Percentiles rank a stretch among this genome's conserved stretches.
phyloP scores from a whole-genome alignment of 2,888 invertebrate species.

The Pollenia amentaria region DNA sequence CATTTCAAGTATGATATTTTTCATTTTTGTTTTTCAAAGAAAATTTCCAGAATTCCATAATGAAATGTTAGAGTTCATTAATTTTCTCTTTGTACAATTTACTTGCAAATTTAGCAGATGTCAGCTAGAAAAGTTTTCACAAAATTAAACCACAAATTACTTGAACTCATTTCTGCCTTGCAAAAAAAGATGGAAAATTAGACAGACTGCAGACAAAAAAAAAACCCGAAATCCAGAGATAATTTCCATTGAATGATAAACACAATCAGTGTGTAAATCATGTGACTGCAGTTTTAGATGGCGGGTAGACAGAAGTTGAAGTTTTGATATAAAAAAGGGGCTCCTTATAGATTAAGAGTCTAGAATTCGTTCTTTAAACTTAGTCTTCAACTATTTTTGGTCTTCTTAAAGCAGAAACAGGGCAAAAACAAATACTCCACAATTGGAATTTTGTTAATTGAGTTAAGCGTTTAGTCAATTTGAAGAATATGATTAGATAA shows the following conservation, averaged over 20 bases:
- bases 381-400: too few relatives aligned
- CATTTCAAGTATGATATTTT: slow-evolving; percentile 86
- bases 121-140: slow-evolving; percentile 32
- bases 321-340: background rate
- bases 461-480: too few relatives aligned
- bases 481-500: too few relatives aligned
- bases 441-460: too few relatives aligned
- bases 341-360: background rate
- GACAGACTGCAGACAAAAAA: slow-evolving; percentile 19
- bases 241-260: slow-evolving; percentile 8
- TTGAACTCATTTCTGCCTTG: slow-evolving; percentile 26
- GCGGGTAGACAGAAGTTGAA: background rate
- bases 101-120: slow-evolving; percentile 25
- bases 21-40: background rate
- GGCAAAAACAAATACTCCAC: too few relatives aligned
- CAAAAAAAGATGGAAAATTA: background rate
- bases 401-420: too few relatives aligned
- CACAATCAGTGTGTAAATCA: slow-evolving; percentile 34
- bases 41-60: background rate
- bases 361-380: background rate
- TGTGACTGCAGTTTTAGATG: background rate
- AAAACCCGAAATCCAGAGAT: slow-evolving; percentile 10
- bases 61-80: background rate
- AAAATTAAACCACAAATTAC: slow-evolving; percentile 38
- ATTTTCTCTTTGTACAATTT: slow-evolving; percentile 28